Percentiles rank a stretch among this genome's conserved stretches.
These are phyloP conservation scores for Pyrgilauda ruficollis DNA, from an alignment of 2,113 vertebrate genomes.

Conservation along the genomic window DNA sequence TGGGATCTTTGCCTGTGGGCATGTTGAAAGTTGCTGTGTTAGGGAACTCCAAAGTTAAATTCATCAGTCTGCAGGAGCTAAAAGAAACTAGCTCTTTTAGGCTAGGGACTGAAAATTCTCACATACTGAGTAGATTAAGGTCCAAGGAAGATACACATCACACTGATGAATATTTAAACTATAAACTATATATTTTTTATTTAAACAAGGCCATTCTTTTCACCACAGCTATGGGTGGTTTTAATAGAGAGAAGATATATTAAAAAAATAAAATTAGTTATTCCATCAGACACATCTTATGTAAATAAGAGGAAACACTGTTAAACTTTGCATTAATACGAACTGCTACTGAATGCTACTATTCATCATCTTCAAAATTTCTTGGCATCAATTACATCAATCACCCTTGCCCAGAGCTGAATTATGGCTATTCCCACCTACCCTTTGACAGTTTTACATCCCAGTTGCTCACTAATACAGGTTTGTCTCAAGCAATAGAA, in stretches of 20 bases:
- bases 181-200: background rate
- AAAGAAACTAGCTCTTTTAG: background rate
- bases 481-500: background rate
- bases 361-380: background rate
- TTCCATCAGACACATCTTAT: background rate
- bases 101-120: background rate
- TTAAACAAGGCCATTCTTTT: background rate
- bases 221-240: background rate
- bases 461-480: background rate
- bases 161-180: background rate
- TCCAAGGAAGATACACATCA: background rate
- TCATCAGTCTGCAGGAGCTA: background rate
- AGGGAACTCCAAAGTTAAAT: background rate
- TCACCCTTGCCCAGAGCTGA: fast-evolving
- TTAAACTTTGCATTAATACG: background rate
- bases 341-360: background rate
- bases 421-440: background rate
- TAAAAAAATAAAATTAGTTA: background rate
- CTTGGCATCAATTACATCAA: background rate
- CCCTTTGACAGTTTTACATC: background rate
- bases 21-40: background rate
- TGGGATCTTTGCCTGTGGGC: background rate
- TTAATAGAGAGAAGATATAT: background rate
- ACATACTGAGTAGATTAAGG: background rate
- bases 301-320: background rate